Base-by-base conservation (phyloP, 2,888 invertebrate genomes). In the Dolichopus griseipennis region DNA sequence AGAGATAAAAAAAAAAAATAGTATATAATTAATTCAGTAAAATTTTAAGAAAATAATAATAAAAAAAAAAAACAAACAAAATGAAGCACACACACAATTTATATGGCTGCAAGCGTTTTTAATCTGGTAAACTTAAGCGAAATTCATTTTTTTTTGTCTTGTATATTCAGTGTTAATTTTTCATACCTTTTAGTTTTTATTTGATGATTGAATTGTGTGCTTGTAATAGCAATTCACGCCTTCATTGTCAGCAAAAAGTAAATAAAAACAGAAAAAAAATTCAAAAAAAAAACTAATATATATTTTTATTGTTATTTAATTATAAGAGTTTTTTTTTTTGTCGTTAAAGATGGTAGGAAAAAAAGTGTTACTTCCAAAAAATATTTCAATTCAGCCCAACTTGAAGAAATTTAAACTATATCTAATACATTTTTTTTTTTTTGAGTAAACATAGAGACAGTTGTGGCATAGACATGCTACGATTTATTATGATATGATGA, bases 241-340 rank as follows among this genome's bases (percentile, higher is more conserved):
- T 52, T 52, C 52, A 52, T 52, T 52, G 52, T 52, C 52, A 52
- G n/a, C 9, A 52, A n/a, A n/a, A 52, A 52, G 52, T n/a, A 52
- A 52, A 52, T 18, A 52, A 52, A 15, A n/a, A 52, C 27, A 27
- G 5, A 27, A 27, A 27, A 4, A 27, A 27, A 27, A 27, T 27
- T 6, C 4, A 41, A 52, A 52, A 52, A 52, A 18, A 52, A 52
- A 52, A 52, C 52, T 3, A 52, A 12, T 52, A 10, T 4, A 9
- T 37, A 37, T 52, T 52, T 52, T 52, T 52, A 52, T 52, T 52
- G 52, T 52, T 52, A 52, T 52, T 52, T 52, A 52, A 52, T 52
- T 52, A 52, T 52, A 52, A 41, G 6, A 52, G 10, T 15, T 52
- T 52, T 52, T 15, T 27, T 27, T 27, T 27, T 27, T 27, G 27